Conservation (phyloP, 2,888 invertebrate genomes). For the Eupithecia abbreviata region DNA sequence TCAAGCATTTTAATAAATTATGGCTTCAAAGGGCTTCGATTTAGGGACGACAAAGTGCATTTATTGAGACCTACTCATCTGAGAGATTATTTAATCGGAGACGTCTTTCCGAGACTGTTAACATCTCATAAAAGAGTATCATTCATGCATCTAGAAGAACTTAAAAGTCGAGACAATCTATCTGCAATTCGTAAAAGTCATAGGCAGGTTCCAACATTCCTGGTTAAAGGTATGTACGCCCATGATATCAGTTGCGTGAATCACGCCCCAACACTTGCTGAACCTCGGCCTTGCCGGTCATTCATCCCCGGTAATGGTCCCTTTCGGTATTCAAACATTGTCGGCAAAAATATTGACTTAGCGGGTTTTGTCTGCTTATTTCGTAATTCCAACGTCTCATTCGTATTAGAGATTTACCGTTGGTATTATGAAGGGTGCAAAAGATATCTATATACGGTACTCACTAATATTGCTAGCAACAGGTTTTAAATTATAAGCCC, state of each 20-base stretch:
- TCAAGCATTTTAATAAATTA: neutral
- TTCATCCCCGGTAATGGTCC: slow-evolving; percentile 63
- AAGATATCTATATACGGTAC: neutral
- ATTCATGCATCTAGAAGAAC: neutral
- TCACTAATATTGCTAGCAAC: neutral
- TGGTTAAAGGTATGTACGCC: slow-evolving; percentile 30
- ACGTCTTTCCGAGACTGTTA: neutral
- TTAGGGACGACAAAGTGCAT: neutral
- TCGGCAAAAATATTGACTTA: slow-evolving; percentile 36
- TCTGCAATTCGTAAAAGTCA: slow-evolving; percentile 4
- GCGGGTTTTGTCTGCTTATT: slow-evolving; percentile 26
- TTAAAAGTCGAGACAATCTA: neutral
- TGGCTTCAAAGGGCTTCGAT: neutral
- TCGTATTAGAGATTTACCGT: slow-evolving; percentile 1
- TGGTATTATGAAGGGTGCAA: neutral
- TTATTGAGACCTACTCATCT: neutral
- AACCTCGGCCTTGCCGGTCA: slow-evolving; percentile 75
- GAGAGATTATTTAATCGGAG: neutral
- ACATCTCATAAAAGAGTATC: neutral
- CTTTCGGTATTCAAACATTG: slow-evolving; percentile 42
- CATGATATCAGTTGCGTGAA: slow-evolving; percentile 57
- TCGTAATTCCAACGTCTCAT: slow-evolving; percentile 14
- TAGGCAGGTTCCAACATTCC: slow-evolving; percentile 31
- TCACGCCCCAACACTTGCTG: slow-evolving; percentile 60
- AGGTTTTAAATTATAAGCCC: neutral